phyloP scores from a whole-genome alignment of 37 sponge, comb jelly and placozoan genomes.

The Halisarca cf. caerulea region DNA sequence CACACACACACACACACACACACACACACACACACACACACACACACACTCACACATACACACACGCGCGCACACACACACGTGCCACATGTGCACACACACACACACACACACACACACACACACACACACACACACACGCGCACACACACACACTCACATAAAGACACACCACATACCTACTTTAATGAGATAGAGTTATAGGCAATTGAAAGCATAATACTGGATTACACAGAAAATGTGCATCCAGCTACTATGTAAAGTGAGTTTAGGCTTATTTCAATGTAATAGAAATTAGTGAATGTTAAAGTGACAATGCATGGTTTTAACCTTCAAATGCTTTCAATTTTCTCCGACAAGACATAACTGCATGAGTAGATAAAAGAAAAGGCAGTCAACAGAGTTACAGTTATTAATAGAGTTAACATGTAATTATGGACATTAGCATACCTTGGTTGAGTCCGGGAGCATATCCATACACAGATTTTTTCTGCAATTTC shows the following conservation, averaged over 20 bases:
- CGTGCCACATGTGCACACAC: too few species aligned
- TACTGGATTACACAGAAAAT: neutral
- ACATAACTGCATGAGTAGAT: neutral
- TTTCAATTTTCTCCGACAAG: neutral
- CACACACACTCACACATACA: too few species aligned
- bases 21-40: neutral
- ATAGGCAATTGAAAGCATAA: neutral
- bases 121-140: too few species aligned
- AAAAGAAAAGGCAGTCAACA: neutral
- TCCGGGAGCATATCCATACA: conserved; percentile 8
- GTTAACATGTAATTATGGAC: too few species aligned
- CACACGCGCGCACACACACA: too few species aligned
- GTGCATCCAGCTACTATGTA: too few species aligned
- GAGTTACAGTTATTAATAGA: neutral
- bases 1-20: neutral
- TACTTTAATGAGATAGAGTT: conserved; percentile 2
- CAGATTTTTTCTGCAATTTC: neutral
- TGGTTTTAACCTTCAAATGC: too few species aligned
- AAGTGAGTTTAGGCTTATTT: too few species aligned
- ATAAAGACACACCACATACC: too few species aligned
- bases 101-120: too few species aligned
- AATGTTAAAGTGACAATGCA: too few species aligned
- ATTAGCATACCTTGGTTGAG: neutral
- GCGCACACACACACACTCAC: neutral
- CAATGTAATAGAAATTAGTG: too few species aligned